These are phyloP conservation scores for Helicoverpa assulta DNA, from an alignment of 2,888 invertebrate genomes.

Conservation along the genomic window DNA sequence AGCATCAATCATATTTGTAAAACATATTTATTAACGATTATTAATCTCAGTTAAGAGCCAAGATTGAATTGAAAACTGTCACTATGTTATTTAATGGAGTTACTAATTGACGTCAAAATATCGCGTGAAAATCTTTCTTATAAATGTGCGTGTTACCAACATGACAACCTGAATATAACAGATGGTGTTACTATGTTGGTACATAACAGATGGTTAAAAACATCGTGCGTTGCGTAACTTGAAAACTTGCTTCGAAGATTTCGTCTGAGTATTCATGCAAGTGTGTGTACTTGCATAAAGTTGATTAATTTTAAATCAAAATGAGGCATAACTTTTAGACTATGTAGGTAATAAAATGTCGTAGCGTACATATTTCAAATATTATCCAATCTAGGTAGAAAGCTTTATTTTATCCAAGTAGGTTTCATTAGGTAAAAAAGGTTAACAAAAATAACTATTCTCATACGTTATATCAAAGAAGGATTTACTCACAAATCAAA, in stretches of 20 bases:
- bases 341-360: not conserved
- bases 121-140: slow-evolving; percentile 44
- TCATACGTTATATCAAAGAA: not conserved
- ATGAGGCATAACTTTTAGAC: not conserved
- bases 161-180: slow-evolving; percentile 51
- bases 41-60: not conserved
- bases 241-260: slow-evolving; percentile 52
- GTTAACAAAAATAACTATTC: no score
- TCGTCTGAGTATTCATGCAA: slow-evolving; percentile 25
- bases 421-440: no score
- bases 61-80: slow-evolving; percentile 19
- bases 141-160: slow-evolving; percentile 51
- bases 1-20: not conserved
- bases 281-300: slow-evolving; percentile 21
- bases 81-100: slow-evolving; percentile 19
- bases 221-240: slow-evolving; percentile 54
- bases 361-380: not conserved
- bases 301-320: slow-evolving; percentile 24
- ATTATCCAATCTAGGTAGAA: not conserved
- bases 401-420: no score
- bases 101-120: slow-evolving; percentile 31
- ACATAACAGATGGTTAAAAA: slow-evolving; percentile 53
- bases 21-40: not conserved
- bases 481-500: slow-evolving; percentile 13
- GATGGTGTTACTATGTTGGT: slow-evolving; percentile 52